Percentiles rank a stretch among this genome's conserved stretches.
phyloP scores from a whole-genome alignment of 2,888 invertebrate species.

The Thereva unica region DNA sequence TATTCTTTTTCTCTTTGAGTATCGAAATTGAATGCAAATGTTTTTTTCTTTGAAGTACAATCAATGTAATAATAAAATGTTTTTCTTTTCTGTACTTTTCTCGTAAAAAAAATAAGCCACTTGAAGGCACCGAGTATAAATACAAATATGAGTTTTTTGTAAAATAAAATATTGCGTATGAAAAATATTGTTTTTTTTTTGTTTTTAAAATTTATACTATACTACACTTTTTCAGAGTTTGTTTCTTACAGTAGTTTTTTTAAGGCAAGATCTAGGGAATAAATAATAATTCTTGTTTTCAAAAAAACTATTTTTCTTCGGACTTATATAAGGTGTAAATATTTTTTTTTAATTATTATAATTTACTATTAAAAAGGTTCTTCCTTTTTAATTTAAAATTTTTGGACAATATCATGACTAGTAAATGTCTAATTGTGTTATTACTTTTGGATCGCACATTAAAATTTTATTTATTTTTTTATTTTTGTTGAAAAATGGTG shows the following conservation, averaged over 20 bases:
- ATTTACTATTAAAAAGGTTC: constrained; percentile 9
- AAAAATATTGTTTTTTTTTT: too few relatives aligned
- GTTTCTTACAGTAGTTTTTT: background rate
- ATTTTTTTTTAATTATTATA: too few relatives aligned
- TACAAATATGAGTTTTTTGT: background rate
- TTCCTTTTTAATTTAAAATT: constrained; percentile 23
- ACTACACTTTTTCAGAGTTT: too few relatives aligned
- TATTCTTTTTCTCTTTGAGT: too few relatives aligned
- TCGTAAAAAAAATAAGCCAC: constrained; percentile 8
- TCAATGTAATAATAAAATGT: too few relatives aligned
- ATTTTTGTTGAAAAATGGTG: constrained; percentile 9
- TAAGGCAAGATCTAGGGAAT: background rate
- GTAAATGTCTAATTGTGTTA: constrained; percentile 15
- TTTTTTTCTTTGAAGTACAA: too few relatives aligned
- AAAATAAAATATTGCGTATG: too few relatives aligned
- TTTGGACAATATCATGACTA: constrained; percentile 32
- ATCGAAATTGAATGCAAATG: too few relatives aligned
- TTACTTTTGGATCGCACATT: constrained; percentile 31
- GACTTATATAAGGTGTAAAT: too few relatives aligned
- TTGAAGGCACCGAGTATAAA: constrained; percentile 12
- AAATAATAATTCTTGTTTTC: background rate
- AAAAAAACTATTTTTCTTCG: background rate
- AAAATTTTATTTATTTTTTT: background rate
- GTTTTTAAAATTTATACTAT: too few relatives aligned
- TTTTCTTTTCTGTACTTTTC: background rate